A percentile compares a stretch with the other conserved stretches of the same genome.
phyloP scores from a whole-genome alignment of 2,797 vertebrate genomes.

The Anguilla obscura region DNA sequence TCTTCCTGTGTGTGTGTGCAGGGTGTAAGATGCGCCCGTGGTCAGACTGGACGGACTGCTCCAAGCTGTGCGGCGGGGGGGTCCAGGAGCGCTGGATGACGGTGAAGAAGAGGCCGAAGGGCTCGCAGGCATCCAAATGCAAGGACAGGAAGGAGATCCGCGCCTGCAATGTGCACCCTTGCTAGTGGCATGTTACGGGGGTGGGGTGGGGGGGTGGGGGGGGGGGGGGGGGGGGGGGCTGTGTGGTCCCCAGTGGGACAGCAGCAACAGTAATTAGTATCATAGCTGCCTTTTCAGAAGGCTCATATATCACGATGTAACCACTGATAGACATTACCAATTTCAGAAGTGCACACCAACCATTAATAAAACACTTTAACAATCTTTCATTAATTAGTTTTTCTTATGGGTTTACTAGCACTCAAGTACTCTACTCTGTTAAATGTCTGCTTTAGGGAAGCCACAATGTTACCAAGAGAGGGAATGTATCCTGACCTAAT shows the following conservation, averaged over 20 bases:
- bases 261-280: slow-evolving; percentile 13
- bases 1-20: slow-evolving; percentile 49
- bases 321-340: not conserved
- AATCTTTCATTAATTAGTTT: not conserved
- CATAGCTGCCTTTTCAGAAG: slow-evolving; percentile 25
- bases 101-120: slow-evolving; percentile 93
- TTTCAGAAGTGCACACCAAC: slow-evolving; percentile 4
- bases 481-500: not conserved
- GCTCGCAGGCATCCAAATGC: slow-evolving; percentile 89
- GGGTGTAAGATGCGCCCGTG: slow-evolving; percentile 96
- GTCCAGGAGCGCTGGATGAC: slow-evolving; percentile 96
- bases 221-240: not conserved
- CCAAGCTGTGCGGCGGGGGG: slow-evolving; percentile 89
- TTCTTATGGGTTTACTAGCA: slow-evolving; percentile 4
- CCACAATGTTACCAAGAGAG: not conserved
- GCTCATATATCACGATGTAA: slow-evolving; percentile 23
- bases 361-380: slow-evolving; percentile 27
- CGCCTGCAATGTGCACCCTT: slow-evolving; percentile 94
- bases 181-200: slow-evolving; percentile 70
- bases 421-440: not conserved
- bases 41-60: slow-evolving; percentile 95
- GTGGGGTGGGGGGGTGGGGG: not conserved
- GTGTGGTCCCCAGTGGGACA: not conserved
- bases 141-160: slow-evolving; percentile 98
- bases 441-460: not conserved